Conservation (phyloP, 35 echinoderm and acorn worm genomes). For the Ophioderma brevispina region DNA sequence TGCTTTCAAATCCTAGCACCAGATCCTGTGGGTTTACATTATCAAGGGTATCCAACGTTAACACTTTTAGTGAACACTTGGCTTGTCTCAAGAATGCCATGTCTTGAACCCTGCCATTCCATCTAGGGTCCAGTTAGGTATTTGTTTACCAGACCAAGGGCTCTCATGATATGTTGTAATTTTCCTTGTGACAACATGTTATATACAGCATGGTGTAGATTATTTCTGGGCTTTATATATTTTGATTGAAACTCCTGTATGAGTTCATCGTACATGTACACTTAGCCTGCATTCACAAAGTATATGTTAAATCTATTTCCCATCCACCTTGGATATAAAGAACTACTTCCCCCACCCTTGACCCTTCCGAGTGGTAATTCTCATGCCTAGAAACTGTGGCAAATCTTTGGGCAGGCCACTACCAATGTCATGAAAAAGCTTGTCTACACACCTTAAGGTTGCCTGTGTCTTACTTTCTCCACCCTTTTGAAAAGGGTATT, state of each 20-base stretch:
- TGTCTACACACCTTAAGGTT: neutral
- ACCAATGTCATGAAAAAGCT: neutral
- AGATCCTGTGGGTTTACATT: neutral
- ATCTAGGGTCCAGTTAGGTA: neutral
- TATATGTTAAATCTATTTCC: neutral
- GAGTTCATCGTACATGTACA: neutral
- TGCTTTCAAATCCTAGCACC: neutral
- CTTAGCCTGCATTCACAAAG: neutral
- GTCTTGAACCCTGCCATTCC: neutral
- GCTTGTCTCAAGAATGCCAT: neutral
- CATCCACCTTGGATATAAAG: neutral
- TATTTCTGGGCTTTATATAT: neutral
- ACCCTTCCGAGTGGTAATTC: neutral
- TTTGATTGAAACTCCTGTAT: neutral
- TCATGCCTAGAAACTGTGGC: neutral
- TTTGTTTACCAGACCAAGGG: neutral
- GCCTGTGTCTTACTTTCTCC: neutral
- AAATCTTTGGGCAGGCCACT: neutral
- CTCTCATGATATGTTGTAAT: neutral
- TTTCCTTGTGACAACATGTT: neutral
- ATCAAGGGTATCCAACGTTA: neutral
- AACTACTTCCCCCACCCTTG: neutral
- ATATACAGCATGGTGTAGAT: neutral
- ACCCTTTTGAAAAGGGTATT: neutral
- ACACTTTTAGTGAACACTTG: neutral